A percentile compares a stretch with the other conserved stretches of the same genome.
phyloP scores from a whole-genome alignment of 1,140 invertebrate species.

The Drosophila murphyi region DNA sequence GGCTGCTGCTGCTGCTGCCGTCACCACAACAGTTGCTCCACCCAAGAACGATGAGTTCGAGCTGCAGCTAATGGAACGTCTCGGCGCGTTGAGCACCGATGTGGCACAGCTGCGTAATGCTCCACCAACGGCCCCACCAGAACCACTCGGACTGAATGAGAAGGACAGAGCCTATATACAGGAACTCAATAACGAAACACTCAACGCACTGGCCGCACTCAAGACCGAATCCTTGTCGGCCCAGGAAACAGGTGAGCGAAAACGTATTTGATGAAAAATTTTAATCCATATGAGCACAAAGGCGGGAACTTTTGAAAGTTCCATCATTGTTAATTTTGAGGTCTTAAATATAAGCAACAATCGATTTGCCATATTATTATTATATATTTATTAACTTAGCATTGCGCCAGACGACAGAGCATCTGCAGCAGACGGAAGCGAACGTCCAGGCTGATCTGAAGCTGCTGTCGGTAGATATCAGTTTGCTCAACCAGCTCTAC shows the following conservation, averaged over 20 bases:
- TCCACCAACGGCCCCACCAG: slow-evolving; percentile 35
- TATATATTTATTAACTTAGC: slow-evolving; percentile 34
- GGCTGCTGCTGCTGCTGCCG: slow-evolving; percentile 3
- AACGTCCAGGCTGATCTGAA: slow-evolving; percentile 65
- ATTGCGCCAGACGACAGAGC: slow-evolving; percentile 80
- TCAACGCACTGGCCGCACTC: slow-evolving; percentile 66
- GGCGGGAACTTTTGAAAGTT: neutral
- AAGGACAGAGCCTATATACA: slow-evolving; percentile 73
- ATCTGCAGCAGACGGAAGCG: slow-evolving; percentile 77
- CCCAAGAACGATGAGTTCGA: slow-evolving; percentile 73
- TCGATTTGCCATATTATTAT: neutral
- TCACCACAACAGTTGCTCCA: slow-evolving; percentile 53
- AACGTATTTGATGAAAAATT: neutral
- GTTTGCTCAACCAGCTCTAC: slow-evolving; percentile 81
- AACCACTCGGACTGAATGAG: slow-evolving; percentile 49
- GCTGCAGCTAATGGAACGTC: slow-evolving; percentile 54
- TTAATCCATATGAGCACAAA: too few relatives aligned
- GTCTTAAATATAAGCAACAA: too few relatives aligned
- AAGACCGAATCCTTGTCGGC: slow-evolving; percentile 52
- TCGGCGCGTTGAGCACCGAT: slow-evolving; percentile 52
- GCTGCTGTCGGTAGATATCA: slow-evolving; percentile 85
- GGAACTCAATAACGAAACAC: slow-evolving; percentile 75
- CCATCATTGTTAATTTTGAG: too few relatives aligned
- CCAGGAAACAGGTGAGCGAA: slow-evolving; percentile 64
- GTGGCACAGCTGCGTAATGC: slow-evolving; percentile 48